Evolutionary conservation across 1,140 invertebrate genomes (phyloP), one percentile per base, ranked within the genome.

Genomic region (Leptopilina boulardi): DNA sequence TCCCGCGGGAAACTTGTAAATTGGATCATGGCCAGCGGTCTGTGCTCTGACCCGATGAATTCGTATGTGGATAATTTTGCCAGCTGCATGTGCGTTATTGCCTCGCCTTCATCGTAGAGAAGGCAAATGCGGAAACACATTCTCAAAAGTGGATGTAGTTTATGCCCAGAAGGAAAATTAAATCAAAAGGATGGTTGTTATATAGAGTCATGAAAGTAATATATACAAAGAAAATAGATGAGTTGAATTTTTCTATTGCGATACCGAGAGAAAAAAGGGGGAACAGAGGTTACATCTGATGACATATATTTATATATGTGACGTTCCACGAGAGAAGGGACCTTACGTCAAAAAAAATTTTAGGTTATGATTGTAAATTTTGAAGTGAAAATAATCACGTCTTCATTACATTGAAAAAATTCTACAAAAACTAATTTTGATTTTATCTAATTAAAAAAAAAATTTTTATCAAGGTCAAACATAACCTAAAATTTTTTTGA

Each of bases 1-100:
- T 66, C 59, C 13, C 26, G 23, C 23, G 23, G 59, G 10, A 66
- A 51, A 66, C 23, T 66, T 11, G 59, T n/a, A 66, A 66, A 66
- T 66, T 66, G 59, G 59, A 66, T 66, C 59, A 66, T 66, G 59
- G 59, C 59, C 59, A 66, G 21, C 13, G 26, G 4, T n/a, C 15
- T 66, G 59, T 66, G 23, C 59, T 66, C 26, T 66, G 59, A 66
- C 59, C 59, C 59, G 59, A 66, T 66, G 59, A 66, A 66, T 66
- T 66, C 47, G 47, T 66, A 13, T 66, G 59, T 66, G 59, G 59
- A 66, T 66, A 66, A 66, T 66, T 66, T 66, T 66, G 59, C 59
- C 59, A 66, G 23, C 54, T 59, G 54, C 21, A 23, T 59, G 54
- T 59, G 54, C 19, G 19, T 26, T 38, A 38, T 38, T 59, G 21